These are phyloP conservation scores for Scatophagus argus DNA, from an alignment of 2,113 vertebrate species.

Conservation along the genomic window DNA sequence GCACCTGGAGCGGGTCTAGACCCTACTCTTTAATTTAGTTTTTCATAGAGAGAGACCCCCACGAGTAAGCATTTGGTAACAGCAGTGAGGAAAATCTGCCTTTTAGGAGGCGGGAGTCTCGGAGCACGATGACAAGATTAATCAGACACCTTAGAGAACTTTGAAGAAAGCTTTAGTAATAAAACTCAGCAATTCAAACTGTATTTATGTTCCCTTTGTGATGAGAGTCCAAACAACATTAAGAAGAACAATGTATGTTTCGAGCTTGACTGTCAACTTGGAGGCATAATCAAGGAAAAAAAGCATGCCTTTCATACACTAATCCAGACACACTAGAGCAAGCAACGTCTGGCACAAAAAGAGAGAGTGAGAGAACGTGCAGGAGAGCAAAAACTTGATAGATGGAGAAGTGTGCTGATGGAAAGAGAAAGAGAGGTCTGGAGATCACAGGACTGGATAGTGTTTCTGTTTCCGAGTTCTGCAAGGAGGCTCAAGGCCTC, in stretches of 20 bases:
- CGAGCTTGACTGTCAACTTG: not conserved
- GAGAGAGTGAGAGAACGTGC: conserved; percentile 31
- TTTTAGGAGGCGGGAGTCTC: too few relatives aligned
- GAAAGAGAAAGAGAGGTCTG: conserved; percentile 70
- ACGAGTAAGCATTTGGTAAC: too few relatives aligned
- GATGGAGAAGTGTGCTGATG: conserved; percentile 70
- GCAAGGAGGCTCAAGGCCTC: conserved; percentile 55
- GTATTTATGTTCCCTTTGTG: conserved; percentile 22
- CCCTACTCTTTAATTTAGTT: too few relatives aligned
- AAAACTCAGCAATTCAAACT: conserved; percentile 20
- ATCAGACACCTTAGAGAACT: conserved; percentile 27
- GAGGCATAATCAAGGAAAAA: conserved; percentile 1
- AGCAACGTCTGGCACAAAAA: conserved; percentile 48
- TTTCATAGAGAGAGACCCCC: too few relatives aligned
- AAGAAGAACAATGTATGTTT: conserved; percentile 24
- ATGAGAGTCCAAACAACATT: conserved; percentile 14
- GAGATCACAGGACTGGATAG: conserved; percentile 74
- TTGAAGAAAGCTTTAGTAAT: conserved; percentile 3
- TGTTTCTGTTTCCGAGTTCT: conserved; percentile 68
- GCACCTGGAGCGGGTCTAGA: too few relatives aligned
- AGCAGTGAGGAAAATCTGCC: too few relatives aligned
- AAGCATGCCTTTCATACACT: conserved; percentile 17
- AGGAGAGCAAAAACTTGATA: conserved; percentile 50
- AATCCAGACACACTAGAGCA: conserved; percentile 43
- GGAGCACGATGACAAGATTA: too few relatives aligned